Conservation (phyloP, 2,888 invertebrate genomes). For the Rotaria socialis region DNA sequence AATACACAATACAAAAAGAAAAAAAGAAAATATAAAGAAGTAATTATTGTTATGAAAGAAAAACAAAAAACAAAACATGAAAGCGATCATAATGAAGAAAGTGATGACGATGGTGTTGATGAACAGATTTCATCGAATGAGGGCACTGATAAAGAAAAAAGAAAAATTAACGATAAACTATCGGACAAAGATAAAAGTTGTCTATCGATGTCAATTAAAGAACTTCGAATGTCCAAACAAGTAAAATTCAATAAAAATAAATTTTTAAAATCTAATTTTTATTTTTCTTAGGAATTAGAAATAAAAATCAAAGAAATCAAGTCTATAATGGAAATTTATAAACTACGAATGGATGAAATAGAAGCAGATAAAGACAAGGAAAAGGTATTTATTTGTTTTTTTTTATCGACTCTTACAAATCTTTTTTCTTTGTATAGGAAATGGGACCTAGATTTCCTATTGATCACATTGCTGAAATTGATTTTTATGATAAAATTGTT, state of each 20-base stretch:
- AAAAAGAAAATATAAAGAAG: neutral
- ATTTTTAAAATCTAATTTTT: too few species aligned
- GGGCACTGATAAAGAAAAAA: neutral
- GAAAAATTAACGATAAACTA: neutral
- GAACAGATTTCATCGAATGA: neutral
- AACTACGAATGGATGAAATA: neutral
- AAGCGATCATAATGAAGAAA: neutral
- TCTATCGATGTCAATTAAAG: neutral
- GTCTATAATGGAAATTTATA: neutral
- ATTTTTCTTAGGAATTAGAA: neutral
- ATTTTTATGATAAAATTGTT: conserved; percentile 13
- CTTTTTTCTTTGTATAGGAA: neutral
- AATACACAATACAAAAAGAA: neutral
- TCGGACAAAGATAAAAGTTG: neutral
- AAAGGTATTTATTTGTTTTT: neutral
- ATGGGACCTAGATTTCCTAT: neutral
- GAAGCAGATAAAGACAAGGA: neutral
- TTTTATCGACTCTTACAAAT: too few species aligned
- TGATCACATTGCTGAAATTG: neutral
- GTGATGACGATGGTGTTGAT: neutral
- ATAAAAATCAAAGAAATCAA: neutral
- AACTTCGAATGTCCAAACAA: neutral
- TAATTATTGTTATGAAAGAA: neutral
- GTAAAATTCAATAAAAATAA: neutral
- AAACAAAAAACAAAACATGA: neutral